These are phyloP conservation scores for Xanthostigma xanthostigma DNA, from an alignment of 2,888 invertebrate genomes.

Conservation along the genomic window DNA sequence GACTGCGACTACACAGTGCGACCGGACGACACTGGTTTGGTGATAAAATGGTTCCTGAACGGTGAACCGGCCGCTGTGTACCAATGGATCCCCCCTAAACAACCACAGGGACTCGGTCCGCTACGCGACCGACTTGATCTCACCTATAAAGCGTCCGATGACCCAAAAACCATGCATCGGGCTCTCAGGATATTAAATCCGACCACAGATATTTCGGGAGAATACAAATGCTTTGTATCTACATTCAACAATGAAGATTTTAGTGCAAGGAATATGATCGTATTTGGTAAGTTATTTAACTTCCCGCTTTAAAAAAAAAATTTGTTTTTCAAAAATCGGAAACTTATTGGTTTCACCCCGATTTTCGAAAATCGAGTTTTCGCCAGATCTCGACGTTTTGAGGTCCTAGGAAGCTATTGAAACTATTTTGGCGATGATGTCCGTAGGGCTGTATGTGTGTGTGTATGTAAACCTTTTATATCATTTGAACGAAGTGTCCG, in stretches of 20 bases:
- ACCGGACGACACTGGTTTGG: constrained; percentile 47
- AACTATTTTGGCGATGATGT: too few relatives aligned
- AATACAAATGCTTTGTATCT: constrained; percentile 58
- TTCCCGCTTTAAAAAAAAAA: too few relatives aligned
- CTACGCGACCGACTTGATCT: constrained; percentile 43
- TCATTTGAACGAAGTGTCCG: too few relatives aligned
- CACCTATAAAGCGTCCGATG: constrained; percentile 45
- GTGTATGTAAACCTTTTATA: too few relatives aligned
- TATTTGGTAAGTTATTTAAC: constrained; percentile 40
- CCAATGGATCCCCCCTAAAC: constrained; percentile 62
- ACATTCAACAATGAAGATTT: constrained; percentile 53
- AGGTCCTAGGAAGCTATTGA: too few relatives aligned
- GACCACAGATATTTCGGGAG: constrained; percentile 52
- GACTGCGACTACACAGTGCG: constrained; percentile 57
- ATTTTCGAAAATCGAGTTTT: too few relatives aligned
- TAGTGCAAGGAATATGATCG: constrained; percentile 44
- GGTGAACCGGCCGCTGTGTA: constrained; percentile 53
- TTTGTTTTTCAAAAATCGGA: too few relatives aligned
- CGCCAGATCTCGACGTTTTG: too few relatives aligned
- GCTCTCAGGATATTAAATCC: constrained; percentile 54
- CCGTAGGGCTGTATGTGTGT: too few relatives aligned
- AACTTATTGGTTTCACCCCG: too few relatives aligned
- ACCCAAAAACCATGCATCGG: constrained; percentile 52
- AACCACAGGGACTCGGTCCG: constrained; percentile 48
- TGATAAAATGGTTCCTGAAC: constrained; percentile 62